Conservation (phyloP, 2,113 vertebrate species). For the Protobothrops mucrosquamatus region DNA sequence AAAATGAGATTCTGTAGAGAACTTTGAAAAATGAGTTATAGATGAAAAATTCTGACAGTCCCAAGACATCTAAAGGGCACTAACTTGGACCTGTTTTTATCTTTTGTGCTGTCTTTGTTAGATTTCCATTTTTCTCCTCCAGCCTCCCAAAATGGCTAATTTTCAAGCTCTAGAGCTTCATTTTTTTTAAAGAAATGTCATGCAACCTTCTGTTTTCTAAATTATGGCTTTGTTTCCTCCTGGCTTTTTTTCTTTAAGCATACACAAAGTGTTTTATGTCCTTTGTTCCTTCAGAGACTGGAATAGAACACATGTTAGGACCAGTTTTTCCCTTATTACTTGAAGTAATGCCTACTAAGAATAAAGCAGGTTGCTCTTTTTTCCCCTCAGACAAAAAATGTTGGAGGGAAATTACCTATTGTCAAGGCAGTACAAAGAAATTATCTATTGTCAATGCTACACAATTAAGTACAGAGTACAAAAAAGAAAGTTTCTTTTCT, state of each 20-base stretch:
- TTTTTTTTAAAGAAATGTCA: neutral
- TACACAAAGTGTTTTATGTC: neutral
- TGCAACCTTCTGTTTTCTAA: neutral
- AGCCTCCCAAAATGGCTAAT: neutral
- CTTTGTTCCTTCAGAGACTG: conserved; percentile 4
- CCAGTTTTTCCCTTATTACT: conserved; percentile 38
- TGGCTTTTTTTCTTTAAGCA: conserved; percentile 5
- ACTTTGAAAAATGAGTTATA: neutral
- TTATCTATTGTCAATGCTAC: neutral
- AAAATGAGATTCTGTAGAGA: neutral
- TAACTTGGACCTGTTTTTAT: conserved; percentile 12
- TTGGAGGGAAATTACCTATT: conserved; percentile 15
- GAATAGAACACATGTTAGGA: conserved; percentile 35
- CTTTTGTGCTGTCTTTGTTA: conserved; percentile 32
- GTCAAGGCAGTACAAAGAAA: neutral
- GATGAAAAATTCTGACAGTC: neutral
- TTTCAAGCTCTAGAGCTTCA: neutral
- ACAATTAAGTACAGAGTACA: neutral
- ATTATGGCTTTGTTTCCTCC: conserved; percentile 37
- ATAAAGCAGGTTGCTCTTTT: conserved; percentile 12
- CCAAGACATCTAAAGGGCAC: neutral
- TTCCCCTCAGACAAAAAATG: conserved; percentile 17
- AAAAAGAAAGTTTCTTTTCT: conserved; percentile 21
- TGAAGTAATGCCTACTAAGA: conserved; percentile 36
- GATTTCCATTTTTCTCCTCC: conserved; percentile 17